Percentiles rank a stretch among this genome's conserved stretches.
These are phyloP conservation scores for Hypomesus transpacificus DNA, from an alignment of 2,113 vertebrate genomes.

Conservation along the genomic window DNA sequence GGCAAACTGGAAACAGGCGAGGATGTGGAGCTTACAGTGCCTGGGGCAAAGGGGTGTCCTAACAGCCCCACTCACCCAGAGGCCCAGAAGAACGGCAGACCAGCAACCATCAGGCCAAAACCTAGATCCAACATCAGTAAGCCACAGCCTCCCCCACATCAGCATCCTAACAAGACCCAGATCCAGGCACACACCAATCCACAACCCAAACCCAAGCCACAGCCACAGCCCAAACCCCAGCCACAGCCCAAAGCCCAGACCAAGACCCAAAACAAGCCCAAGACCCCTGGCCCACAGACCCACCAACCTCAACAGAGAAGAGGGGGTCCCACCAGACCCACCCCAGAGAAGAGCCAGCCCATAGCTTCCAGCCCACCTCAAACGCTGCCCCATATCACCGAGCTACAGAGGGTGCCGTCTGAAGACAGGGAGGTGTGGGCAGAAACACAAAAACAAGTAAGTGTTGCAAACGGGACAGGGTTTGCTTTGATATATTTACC, in stretches of 20 bases:
- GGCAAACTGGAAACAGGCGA: conserved; percentile 74
- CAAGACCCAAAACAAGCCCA: neutral
- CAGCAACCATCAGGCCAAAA: conserved; percentile 57
- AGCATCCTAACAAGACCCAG: conserved; percentile 70
- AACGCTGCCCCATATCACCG: conserved; percentile 9
- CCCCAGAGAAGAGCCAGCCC: conserved; percentile 11
- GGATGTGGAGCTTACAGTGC: conserved; percentile 80
- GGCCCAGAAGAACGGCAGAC: conserved; percentile 70
- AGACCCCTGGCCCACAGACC: neutral
- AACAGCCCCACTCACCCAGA: conserved; percentile 75
- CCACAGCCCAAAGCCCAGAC: neutral
- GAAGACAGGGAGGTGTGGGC: conserved; percentile 48
- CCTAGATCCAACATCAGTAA: conserved; percentile 41
- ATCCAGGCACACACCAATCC: conserved; percentile 26
- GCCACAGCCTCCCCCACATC: conserved; percentile 62
- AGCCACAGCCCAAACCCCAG: neutral
- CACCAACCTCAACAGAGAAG: conserved; percentile 8
- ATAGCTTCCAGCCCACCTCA: conserved; percentile 3
- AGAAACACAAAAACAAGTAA: conserved; percentile 55
- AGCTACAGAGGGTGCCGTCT: conserved; percentile 40
- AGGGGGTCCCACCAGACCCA: conserved; percentile 11
- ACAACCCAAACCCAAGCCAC: neutral
- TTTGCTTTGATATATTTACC: neutral
- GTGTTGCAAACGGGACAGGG: conserved; percentile 13
- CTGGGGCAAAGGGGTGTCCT: conserved; percentile 84